Evolutionary conservation across 2,888 invertebrate genomes (phyloP).

Genomic region (Lymantria dispar): DNA sequence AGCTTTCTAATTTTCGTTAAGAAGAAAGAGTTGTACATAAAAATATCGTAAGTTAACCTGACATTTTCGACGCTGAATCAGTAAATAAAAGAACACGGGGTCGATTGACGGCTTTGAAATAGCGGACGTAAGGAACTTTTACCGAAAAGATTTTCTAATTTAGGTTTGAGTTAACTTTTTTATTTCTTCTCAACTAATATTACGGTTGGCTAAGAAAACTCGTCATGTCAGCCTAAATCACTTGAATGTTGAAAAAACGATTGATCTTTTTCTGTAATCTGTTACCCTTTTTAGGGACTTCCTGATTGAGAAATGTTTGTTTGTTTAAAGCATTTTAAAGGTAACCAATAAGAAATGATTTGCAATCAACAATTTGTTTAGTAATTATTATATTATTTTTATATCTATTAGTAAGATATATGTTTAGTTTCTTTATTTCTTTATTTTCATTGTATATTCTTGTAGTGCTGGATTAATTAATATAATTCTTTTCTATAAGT

Average conservation of each 20-base stretch:
- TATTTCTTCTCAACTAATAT: conserved; percentile 34
- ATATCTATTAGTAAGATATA: no score
- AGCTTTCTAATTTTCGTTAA: conserved; percentile 13
- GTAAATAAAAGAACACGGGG: conserved; percentile 47
- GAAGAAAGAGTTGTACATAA: conserved; percentile 34
- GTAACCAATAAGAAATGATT: no score
- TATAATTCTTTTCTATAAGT: no score
- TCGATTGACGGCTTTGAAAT: conserved; percentile 69
- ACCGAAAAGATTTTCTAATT: conserved; percentile 63
- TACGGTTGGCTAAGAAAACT: conserved; percentile 35
- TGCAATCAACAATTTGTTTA: no score
- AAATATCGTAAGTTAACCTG: conserved; percentile 40
- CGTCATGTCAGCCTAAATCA: conserved; percentile 16
- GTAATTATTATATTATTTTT: no score
- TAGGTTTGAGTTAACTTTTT: conserved; percentile 37
- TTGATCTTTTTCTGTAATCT: conserved; percentile 31
- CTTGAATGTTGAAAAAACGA: conserved; percentile 24
- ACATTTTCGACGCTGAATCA: conserved; percentile 39
- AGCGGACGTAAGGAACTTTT: conserved; percentile 48
- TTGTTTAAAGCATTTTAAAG: conserved; percentile 6
- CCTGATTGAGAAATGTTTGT: conserved; percentile 16
- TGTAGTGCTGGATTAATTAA: no score
- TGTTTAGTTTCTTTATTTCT: no score
- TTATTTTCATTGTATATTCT: no score
- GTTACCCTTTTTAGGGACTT: conserved; percentile 25